Percentiles rank a stretch among this genome's conserved stretches.
Conservation (phyloP, 53 echinoderm and acorn worm species). For the Glandiceps talaboti region DNA sequence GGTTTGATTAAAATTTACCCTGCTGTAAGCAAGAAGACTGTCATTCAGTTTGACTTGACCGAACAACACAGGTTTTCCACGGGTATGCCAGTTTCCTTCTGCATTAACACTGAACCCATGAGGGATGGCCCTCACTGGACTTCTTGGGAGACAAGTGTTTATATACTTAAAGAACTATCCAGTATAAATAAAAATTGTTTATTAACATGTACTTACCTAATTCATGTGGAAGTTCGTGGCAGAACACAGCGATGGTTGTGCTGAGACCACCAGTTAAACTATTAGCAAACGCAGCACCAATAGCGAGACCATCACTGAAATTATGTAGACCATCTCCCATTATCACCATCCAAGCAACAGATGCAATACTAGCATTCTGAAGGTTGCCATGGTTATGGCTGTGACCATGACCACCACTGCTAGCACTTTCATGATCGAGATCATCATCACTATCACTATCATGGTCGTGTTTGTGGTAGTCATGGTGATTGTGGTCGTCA, state of each 20-base stretch:
- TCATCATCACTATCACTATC: neutral
- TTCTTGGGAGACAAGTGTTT: too few relatives aligned
- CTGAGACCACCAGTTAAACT: constrained; percentile 87
- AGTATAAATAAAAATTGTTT: too few relatives aligned
- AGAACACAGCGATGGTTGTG: constrained; percentile 91
- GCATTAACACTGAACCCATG: too few relatives aligned
- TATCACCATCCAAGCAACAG: constrained; percentile 89
- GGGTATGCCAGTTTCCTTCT: too few relatives aligned
- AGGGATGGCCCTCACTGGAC: too few relatives aligned
- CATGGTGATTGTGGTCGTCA: neutral
- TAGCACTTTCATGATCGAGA: neutral
- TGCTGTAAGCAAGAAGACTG: too few relatives aligned
- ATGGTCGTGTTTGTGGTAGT: constrained; percentile 9
- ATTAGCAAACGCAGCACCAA: constrained; percentile 90
- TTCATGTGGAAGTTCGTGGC: constrained; percentile 98
- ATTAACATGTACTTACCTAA: constrained; percentile 61
- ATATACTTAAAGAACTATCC: too few relatives aligned
- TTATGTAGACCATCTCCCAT: constrained; percentile 94
- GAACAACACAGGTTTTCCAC: too few relatives aligned
- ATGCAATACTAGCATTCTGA: constrained; percentile 40
- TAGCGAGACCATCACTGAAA: constrained; percentile 78
- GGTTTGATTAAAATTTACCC: too few relatives aligned
- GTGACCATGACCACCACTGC: constrained; percentile 25
- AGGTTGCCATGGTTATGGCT: constrained; percentile 53
- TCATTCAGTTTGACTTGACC: too few relatives aligned